A percentile compares a stretch with the other conserved stretches of the same genome.
Evolutionary conservation across 2,113 vertebrate species (phyloP).

Genomic region (Laticauda laticaudata): DNA sequence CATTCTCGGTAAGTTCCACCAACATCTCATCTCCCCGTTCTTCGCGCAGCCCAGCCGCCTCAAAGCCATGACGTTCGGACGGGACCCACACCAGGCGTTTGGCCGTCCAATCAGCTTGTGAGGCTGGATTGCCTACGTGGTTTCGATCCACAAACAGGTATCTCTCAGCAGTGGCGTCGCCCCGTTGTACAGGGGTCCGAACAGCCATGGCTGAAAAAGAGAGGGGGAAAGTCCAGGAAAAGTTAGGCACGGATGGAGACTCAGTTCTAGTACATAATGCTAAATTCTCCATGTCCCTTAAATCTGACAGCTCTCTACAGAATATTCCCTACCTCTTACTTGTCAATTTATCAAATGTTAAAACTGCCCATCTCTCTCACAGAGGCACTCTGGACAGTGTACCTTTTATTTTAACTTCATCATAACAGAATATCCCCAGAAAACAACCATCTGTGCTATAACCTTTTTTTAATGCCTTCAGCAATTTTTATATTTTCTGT

Average conservation of each 20-base stretch:
- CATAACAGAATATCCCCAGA: background rate
- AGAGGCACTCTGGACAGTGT: background rate
- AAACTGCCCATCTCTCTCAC: background rate
- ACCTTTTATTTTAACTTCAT: background rate
- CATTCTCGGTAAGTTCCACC: conserved; percentile 66
- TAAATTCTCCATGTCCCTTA: background rate
- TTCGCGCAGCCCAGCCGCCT: conserved; percentile 64
- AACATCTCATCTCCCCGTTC: conserved; percentile 66
- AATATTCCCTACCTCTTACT: background rate
- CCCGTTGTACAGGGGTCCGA: conserved; percentile 17
- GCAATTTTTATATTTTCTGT: background rate
- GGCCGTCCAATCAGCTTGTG: conserved; percentile 70
- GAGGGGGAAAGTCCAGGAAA: background rate
- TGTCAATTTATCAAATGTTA: background rate
- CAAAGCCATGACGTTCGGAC: conserved; percentile 69
- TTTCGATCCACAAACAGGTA: conserved; percentile 54
- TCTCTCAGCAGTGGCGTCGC: conserved; percentile 34
- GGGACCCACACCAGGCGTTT: conserved; percentile 71
- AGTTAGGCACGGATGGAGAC: background rate
- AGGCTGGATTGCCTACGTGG: conserved; percentile 34
- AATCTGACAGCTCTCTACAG: background rate
- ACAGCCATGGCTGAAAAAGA: conserved; percentile 25
- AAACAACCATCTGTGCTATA: background rate
- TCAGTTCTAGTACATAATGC: background rate
- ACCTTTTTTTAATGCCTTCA: background rate